Base-by-base conservation (phyloP, 1,140 invertebrate genomes). In the Anoplolepis gracilipes region DNA sequence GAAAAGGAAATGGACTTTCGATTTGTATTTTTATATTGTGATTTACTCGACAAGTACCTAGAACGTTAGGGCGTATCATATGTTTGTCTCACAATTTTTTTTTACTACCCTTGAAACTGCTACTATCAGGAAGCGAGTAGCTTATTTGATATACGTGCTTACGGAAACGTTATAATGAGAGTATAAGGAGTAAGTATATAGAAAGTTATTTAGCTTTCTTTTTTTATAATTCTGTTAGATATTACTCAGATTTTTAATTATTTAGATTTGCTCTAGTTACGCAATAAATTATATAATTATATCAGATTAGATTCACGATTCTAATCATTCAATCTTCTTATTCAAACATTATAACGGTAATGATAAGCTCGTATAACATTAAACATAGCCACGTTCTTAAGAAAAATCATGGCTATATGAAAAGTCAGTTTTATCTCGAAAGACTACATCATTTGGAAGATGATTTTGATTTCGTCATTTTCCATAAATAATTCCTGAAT, bases 1-100 rank as follows among this genome's bases (percentile, higher is more conserved):
- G 46, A 19, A 84, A 62, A 67, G 70, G 67, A 85, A 84, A 90
- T 30, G 36, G 49, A 89, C 53, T 85, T 90, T 89, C 75, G 67
- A 92, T 93, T 93, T 94, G 92, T 94, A 94, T 94, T 94, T 94
- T 94, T 94, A 92, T 94, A 94, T 92, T 90, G 81, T 86, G 88
- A 91, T 91, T 87, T 84, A 89, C 70, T 87, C 61, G 67, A 87
- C 69, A 64, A 84, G 69, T 93, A 90, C 78, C 78, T 91, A 90
- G 75, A 85, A 88, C 84, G 88, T 79, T 86, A 85, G 84, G 76
- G 79, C 53, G 72, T 73, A 30, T 49, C 16, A 76, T 84, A 72
- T 76, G 49, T 87, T 87, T 70, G 75, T 86, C 86, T 86, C 49
- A 88, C 65, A 65, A 77, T 79, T 39, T n/a, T 76, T 87, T 76